Base-by-base conservation (phyloP, 2,888 invertebrate genomes). In the Magallana nippona region DNA sequence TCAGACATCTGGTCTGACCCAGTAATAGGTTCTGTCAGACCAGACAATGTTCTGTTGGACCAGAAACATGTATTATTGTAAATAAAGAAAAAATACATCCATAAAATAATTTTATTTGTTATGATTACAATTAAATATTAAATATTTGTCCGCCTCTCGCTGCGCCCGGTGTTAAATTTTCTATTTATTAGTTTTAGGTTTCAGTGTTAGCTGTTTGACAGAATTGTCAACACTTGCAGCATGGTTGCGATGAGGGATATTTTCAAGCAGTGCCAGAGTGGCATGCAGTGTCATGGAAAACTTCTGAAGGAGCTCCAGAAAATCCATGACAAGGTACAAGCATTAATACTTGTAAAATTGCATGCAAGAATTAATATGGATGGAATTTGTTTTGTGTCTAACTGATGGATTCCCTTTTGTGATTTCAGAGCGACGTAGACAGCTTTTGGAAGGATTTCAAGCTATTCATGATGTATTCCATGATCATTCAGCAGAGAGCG, bases 401-500 rank as follows among this genome's bases (percentile, higher is more conserved):
- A 44, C 44, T 8, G 8, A 44, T 5, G 44, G 8, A 44, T 44
- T 8, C 8, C 8, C 44, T 5, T 79, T 79, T 17, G 17, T 62
- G 58, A 71, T 95, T 94, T 77, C 90, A 96, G 96, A 93, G 94
- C 89, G 93, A 95, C 1, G 95, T 96, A 87, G 95, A 96, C 32
- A 93, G 93, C 1, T 97, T 97, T 91, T 95, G 96, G 87, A 94
- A 95, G 63, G 95, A 95, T 62, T 97, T 97, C 89, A 95, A 96
- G 62, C 95, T 95, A 90, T 96, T 96, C 78, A 93, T 97, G 0
- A 95, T 95, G 88, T 95, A 96, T 82, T 95, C 96, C 44, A 95
- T 97, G 91, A 95, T 96, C 0, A 95, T 96, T 81, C 96, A 96
- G 15, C 96, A 97, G 88, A 95, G 96, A 17, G 96, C 96, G 91